Conservation (phyloP, 1,140 invertebrate species). For the Microplitis demolitor region DNA sequence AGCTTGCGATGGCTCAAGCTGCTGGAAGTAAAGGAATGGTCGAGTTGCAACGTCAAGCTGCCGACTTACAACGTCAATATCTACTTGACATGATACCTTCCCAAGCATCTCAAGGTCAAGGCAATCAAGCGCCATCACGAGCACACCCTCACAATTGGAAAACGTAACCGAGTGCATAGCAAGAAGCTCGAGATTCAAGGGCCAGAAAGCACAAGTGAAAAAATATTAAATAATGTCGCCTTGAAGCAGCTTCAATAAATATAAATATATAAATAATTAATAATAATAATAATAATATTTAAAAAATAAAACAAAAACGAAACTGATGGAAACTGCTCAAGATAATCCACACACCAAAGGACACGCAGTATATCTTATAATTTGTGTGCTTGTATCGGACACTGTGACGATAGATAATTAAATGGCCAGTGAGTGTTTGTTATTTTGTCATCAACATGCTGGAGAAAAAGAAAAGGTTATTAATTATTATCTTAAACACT, state of each 20-base stretch:
- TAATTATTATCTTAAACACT: neutral
- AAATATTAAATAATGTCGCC: neutral
- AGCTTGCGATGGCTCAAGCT: slow-evolving; percentile 80
- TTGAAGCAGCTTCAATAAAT: neutral
- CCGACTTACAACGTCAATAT: slow-evolving; percentile 93
- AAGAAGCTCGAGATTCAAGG: slow-evolving; percentile 3
- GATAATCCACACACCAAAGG: neutral
- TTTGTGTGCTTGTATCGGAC: neutral
- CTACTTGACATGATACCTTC: slow-evolving; percentile 95
- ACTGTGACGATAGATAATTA: neutral
- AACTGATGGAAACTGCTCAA: neutral
- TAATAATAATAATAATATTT: too few relatives aligned
- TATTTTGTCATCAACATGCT: neutral
- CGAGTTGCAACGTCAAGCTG: slow-evolving; percentile 78
- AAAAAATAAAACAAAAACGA: neutral
- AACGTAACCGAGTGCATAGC: slow-evolving; percentile 57
- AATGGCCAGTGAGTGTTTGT: slow-evolving; percentile 4
- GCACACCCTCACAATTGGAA: slow-evolving; percentile 61
- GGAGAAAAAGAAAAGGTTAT: neutral
- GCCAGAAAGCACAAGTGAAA: slow-evolving; percentile 10
- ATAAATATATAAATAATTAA: neutral
- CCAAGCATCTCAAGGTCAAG: slow-evolving; percentile 55
- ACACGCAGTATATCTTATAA: neutral
- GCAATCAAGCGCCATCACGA: slow-evolving; percentile 53
- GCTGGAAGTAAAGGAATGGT: slow-evolving; percentile 67